A percentile compares a stretch with the other conserved stretches of the same genome.
These are phyloP conservation scores for Odocoileus hemionus DNA, from an alignment of 2,113 vertebrate genomes.

Conservation along the genomic window DNA sequence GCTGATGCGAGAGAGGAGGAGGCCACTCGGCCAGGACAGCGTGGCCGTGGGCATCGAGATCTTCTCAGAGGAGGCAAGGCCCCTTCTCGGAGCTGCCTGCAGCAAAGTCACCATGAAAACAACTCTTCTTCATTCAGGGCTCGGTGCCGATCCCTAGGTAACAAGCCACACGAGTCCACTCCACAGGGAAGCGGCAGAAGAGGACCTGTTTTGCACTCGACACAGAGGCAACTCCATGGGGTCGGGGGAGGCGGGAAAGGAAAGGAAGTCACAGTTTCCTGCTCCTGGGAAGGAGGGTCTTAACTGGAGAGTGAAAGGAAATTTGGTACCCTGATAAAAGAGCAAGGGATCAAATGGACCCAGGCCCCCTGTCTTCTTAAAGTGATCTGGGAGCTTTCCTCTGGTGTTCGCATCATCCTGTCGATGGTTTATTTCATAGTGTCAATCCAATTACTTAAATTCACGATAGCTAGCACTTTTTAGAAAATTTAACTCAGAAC, in stretches of 20 bases:
- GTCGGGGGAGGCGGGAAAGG: not conserved
- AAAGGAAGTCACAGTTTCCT: not conserved
- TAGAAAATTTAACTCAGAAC: not conserved
- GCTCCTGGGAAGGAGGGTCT: not conserved
- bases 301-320: not conserved
- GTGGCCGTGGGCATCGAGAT: not conserved
- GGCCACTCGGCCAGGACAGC: not conserved
- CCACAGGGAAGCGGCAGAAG: rapidly evolving
- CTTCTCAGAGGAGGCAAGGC: not conserved
- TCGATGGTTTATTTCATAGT: not conserved
- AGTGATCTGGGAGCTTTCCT: not conserved
- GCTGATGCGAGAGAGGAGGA: not conserved
- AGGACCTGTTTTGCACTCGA: not conserved
- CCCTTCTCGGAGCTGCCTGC: not conserved
- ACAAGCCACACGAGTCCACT: not conserved
- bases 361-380: not conserved
- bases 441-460: not conserved
- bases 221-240: not conserved
- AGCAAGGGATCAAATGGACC: not conserved
- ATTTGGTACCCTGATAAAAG: not conserved
- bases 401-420: not conserved
- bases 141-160: not conserved
- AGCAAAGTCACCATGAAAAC: not conserved
- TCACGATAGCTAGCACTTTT: not conserved
- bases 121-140: not conserved